These are phyloP conservation scores for Ctenomys sociabilis DNA, from an alignment of 2,113 vertebrate genomes.

Conservation along the genomic window DNA sequence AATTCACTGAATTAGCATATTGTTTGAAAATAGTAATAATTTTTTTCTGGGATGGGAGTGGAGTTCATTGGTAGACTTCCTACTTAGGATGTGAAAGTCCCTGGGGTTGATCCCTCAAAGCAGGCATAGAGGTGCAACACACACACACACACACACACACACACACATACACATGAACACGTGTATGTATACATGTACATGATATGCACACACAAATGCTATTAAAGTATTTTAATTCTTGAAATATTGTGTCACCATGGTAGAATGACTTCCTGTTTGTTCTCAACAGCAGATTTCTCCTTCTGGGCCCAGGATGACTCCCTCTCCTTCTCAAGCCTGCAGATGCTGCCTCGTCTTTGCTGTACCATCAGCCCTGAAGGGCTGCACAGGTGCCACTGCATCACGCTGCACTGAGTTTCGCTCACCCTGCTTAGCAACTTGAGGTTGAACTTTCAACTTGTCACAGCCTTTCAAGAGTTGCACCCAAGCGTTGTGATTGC, in stretches of 20 bases:
- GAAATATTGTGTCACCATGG: not conserved
- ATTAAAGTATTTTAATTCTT: not conserved
- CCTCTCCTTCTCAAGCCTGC: not conserved
- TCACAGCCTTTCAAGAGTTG: slow-evolving; percentile 56
- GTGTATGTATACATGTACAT: not conserved
- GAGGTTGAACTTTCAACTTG: slow-evolving; percentile 47
- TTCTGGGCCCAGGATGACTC: not conserved
- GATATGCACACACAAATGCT: not conserved
- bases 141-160: not conserved
- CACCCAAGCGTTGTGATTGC: slow-evolving; percentile 5
- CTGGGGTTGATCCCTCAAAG: not conserved
- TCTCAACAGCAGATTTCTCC: fast-evolving
- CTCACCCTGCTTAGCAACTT: not conserved
- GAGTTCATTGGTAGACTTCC: not conserved
- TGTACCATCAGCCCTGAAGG: too few species aligned
- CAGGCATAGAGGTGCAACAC: not conserved
- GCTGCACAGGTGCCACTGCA: not conserved
- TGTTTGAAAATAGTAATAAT: not conserved
- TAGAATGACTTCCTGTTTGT: not conserved
- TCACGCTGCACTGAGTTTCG: slow-evolving; percentile 71
- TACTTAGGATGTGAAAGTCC: fast-evolving
- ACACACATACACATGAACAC: not conserved
- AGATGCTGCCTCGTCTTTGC: not conserved
- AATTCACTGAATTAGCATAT: not conserved
- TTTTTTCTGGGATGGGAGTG: not conserved